Evolutionary conservation across 1,140 invertebrate genomes (phyloP).

Genomic region (Lucilia cuprina): DNA sequence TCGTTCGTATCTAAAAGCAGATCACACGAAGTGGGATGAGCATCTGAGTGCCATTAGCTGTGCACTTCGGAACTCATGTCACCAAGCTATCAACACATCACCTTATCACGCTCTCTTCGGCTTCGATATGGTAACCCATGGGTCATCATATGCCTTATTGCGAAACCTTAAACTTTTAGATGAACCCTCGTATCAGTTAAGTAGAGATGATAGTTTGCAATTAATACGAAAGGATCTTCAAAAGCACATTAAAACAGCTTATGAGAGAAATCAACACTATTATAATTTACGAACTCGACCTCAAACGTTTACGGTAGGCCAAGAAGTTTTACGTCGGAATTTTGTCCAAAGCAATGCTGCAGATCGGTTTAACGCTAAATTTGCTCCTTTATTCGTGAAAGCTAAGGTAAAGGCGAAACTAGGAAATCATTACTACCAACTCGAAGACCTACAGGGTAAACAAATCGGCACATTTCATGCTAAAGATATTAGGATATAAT

Average conservation of each 20-base stretch:
- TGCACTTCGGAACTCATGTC: constrained; percentile 8
- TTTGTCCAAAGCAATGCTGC: constrained; percentile 9
- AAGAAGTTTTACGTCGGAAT: constrained; percentile 3
- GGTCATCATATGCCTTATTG: not conserved
- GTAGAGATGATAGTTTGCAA: not conserved
- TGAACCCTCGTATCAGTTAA: not conserved
- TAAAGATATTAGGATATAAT: constrained; percentile 23
- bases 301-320: constrained; percentile 12
- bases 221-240: not conserved
- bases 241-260: not conserved
- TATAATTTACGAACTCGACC: constrained; percentile 22
- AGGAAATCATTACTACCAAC: constrained; percentile 20
- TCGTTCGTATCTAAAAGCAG: not conserved
- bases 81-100: not conserved
- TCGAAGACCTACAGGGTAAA: constrained; percentile 23
- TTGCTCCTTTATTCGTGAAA: constrained; percentile 29
- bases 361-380: constrained; percentile 21
- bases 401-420: constrained; percentile 14
- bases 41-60: constrained; percentile 25
- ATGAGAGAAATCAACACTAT: not conserved
- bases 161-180: not conserved
- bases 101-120: not conserved
- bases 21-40: constrained; percentile 35
- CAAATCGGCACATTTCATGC: constrained; percentile 31
- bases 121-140: not conserved